Evolutionary conservation across 2,888 invertebrate genomes (phyloP), one percentile per base, ranked within the genome.

Genomic region (Brenthis ino): DNA sequence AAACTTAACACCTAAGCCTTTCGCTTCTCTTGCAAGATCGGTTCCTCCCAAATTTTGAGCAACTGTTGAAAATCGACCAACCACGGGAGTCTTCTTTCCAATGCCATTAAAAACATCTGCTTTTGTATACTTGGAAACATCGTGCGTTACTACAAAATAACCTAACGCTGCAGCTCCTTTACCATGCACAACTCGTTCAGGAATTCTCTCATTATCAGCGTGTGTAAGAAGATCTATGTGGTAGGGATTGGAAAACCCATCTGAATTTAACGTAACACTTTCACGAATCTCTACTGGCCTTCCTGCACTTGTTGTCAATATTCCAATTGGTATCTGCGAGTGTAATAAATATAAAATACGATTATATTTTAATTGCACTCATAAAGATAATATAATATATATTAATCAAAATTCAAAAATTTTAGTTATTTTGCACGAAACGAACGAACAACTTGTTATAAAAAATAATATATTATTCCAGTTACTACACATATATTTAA

Each of bases 141-240:
- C 96, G 77, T 97, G 94, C 0, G 97, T 97, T 3, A 97, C 96
- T 85, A 96, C 96, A 76, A 97, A 96, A 79, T 96, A 96, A 2
- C 96, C 97, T 82, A 96, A 96, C 2, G 96, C 96, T 20, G 96
- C 98, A 54, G 96, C 96, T 70, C 98, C 98, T 89, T 98, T 98
- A 0, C 98, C 98, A 84, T 98, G 98, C 1, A 97, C 98, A 0
- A 98, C 96, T 76, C 98, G 94, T 83, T 98, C 98, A 0, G 98
- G 98, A 77, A 98, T 98, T 69, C 98, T 94, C 85, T 98, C 98
- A 28, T 96, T 93, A 80, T 95, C 94, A 77, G 97, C 96, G 81
- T 97, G 96, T 0, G 95, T 89, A 76, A 96, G 14, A 66, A 71
- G 64, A 54, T 81, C 82, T 28, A 80, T 11, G 57, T 78, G 76